Conservation (phyloP, 2,113 vertebrate genomes). For the Carassius auratus region DNA sequence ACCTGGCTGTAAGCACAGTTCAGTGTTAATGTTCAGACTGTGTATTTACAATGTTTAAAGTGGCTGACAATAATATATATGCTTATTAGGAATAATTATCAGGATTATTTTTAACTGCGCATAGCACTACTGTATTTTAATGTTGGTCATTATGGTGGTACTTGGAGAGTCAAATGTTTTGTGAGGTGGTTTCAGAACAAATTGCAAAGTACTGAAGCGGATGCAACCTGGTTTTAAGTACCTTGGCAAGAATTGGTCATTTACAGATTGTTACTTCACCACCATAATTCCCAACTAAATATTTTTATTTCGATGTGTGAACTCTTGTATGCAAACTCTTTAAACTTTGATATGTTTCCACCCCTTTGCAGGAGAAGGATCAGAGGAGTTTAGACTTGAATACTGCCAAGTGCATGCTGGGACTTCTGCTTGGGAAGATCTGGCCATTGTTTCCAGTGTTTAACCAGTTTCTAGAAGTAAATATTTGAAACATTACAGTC, state of each 20-base stretch:
- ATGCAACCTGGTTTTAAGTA: neutral
- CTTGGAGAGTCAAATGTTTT: neutral
- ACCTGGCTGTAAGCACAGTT: too few relatives aligned
- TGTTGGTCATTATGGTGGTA: too few relatives aligned
- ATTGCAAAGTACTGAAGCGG: too few relatives aligned
- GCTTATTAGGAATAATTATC: too few relatives aligned
- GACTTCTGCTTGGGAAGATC: slow-evolving; percentile 96
- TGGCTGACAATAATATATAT: too few relatives aligned
- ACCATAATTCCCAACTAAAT: neutral
- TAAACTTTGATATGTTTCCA: neutral
- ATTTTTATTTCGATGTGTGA: neutral
- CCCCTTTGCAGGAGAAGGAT: slow-evolving; percentile 90
- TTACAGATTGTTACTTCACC: neutral
- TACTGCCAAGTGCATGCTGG: slow-evolving; percentile 99
- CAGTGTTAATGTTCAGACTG: too few relatives aligned
- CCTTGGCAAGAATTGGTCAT: neutral
- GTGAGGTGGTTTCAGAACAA: too few relatives aligned
- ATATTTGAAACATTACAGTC: neutral
- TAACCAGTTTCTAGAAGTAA: slow-evolving; percentile 98
- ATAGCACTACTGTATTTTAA: too few relatives aligned
- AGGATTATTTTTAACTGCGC: too few relatives aligned
- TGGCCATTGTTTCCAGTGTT: slow-evolving; percentile 99
- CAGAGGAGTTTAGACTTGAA: slow-evolving; percentile 99
- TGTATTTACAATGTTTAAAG: too few relatives aligned
- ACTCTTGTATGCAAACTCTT: neutral